A percentile compares a stretch with the other conserved stretches of the same genome.
phyloP scores from a whole-genome alignment of 1,140 invertebrate species.

The Aphaenogaster ashmeadi region DNA sequence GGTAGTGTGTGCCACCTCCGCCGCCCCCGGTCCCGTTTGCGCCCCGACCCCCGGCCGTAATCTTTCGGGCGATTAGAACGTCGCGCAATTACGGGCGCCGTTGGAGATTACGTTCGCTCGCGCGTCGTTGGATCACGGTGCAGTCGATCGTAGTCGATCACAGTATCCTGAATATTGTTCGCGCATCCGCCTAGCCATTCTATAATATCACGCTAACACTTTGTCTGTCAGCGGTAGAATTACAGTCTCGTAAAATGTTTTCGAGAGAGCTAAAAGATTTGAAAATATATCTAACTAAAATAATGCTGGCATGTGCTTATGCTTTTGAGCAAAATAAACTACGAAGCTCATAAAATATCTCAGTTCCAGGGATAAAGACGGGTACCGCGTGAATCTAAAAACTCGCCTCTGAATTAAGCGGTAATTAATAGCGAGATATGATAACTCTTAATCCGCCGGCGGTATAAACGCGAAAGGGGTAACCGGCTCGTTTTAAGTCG shows the following conservation, averaged over 20 bases:
- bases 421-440: conserved; percentile 62
- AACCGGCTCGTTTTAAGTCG: conserved; percentile 65
- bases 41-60: conserved; percentile 76
- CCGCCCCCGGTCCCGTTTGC: conserved; percentile 68
- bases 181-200: neutral
- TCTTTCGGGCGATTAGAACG: conserved; percentile 84
- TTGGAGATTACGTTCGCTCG: conserved; percentile 57
- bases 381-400: neutral
- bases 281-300: neutral
- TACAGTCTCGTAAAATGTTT: neutral
- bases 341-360: neutral
- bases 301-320: neutral
- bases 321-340: neutral
- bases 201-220: neutral
- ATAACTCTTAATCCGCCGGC: conserved; percentile 66
- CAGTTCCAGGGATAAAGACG: neutral
- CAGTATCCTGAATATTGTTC: neutral
- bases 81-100: conserved; percentile 77
- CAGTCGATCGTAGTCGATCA: conserved; percentile 46
- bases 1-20: conserved; percentile 73
- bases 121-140: conserved; percentile 18
- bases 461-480: conserved; percentile 59
- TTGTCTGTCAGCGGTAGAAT: neutral
- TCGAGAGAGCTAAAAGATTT: neutral
- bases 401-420: conserved; percentile 57